Base-by-base conservation (phyloP, 92 coral and sea anemone species). In the Phenganax subtilis region DNA sequence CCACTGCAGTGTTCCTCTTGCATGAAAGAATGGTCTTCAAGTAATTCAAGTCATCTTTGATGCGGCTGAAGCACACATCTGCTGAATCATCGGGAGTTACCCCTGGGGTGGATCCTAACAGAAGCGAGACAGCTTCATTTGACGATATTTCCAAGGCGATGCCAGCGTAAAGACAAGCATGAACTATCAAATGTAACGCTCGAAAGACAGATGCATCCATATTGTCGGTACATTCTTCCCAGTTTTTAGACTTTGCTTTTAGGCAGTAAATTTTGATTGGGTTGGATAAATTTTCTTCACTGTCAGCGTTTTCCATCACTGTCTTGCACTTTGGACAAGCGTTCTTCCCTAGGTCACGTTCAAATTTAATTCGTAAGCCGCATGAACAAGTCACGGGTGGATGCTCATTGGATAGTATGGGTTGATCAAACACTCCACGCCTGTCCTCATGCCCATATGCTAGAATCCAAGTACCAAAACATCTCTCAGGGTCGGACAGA, bases 171-270 rank as follows among this genome's bases (percentile, higher is more conserved):
- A 92, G 86, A 9, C 92, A 89, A 60, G 90, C 82, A 77, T 89
- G 91, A 9, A 92, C 92, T 54, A 92, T 82, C 60, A 96, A 85
- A 85, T 96, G 97, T 15, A 96, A 81, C 27, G 90, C 74, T 14
- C 99, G 96, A 77, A 88, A 90, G 60, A 90, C 99, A 5, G 75
- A 87, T 20, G 97, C 96, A 29, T 82, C 61, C 29, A 96, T 63
- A 56, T 56, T 37, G 0, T 63, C 74, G 15, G 69, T 79, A 12
- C 74, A 63, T 67, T 31, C 61, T 53, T 76, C 77, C 81, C 84
- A 60, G n/a, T 85, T 83, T 62, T 65, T 75, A n/a, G 70, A 59
- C 67, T 57, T 52, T 17, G 64, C 60, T 28, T 12, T 56, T 31
- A 64, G 70, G 47, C 28, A 56, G 27, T 29, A 76, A 64, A 44